Evolutionary conservation across 2,113 vertebrate species (phyloP).

Genomic region (Eptesicus fuscus): DNA sequence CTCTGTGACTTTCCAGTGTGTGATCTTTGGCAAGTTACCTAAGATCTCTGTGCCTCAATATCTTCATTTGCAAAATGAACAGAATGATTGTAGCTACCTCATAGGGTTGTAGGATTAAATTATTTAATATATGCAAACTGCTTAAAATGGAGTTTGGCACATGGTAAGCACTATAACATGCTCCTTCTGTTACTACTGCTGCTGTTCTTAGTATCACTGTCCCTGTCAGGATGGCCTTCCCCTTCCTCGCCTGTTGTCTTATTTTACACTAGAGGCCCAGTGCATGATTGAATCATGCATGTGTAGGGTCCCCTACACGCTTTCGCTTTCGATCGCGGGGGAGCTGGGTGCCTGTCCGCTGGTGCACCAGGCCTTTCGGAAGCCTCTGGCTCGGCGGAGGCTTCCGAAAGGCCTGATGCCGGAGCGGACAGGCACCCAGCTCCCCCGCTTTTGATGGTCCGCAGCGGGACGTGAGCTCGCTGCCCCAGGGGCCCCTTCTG

Average conservation of each 20-base stretch:
- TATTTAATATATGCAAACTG: background rate
- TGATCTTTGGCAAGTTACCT: background rate
- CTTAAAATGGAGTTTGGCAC: background rate
- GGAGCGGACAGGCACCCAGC: too few species aligned
- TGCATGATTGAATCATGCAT: too few species aligned
- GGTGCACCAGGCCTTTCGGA: too few species aligned
- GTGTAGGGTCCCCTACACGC: too few species aligned
- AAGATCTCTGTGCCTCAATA: background rate
- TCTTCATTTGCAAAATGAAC: background rate
- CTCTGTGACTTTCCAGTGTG: background rate
- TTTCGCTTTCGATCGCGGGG: too few species aligned
- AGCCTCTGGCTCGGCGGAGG: too few species aligned
- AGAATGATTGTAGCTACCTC: background rate
- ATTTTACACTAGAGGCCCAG: too few species aligned
- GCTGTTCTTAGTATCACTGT: background rate
- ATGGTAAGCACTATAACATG: background rate
- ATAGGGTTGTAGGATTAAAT: background rate
- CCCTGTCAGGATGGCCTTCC: background rate
- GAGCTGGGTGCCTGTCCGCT: too few species aligned
- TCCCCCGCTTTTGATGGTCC: too few species aligned
- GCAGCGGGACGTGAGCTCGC: too few species aligned
- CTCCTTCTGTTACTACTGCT: background rate
- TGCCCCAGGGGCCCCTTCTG: too few species aligned
- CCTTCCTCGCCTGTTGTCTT: background rate
- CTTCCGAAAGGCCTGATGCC: too few species aligned